These are phyloP conservation scores for Actenoides hombroni DNA, from an alignment of 2,113 vertebrate species.

Conservation along the genomic window DNA sequence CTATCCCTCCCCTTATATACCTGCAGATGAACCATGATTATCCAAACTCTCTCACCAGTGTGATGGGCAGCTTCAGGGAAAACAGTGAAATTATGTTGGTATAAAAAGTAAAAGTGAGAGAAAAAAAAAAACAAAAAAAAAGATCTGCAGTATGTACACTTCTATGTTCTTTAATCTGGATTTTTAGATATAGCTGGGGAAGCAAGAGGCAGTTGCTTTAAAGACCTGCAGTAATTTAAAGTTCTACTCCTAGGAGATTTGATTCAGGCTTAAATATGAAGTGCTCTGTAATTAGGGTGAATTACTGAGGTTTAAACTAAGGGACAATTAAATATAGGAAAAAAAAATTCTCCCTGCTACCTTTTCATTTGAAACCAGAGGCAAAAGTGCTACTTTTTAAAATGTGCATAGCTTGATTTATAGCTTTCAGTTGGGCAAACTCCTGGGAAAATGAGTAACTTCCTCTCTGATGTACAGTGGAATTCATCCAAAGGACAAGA, in stretches of 20 bases:
- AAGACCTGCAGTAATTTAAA: neutral
- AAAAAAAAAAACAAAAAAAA: neutral
- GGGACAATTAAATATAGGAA: neutral
- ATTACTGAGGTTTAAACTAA: conserved; percentile 13
- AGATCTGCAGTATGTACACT: neutral
- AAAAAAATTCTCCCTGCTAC: neutral
- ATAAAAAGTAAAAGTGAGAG: neutral
- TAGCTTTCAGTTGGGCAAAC: neutral
- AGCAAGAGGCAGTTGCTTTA: neutral
- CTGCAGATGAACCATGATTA: neutral
- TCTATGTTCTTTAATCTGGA: neutral
- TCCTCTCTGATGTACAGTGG: neutral
- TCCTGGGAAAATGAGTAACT: conserved; percentile 5
- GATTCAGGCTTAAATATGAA: neutral
- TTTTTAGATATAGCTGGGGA: neutral
- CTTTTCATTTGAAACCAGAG: conserved; percentile 2
- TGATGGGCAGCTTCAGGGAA: neutral
- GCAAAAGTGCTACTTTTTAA: neutral
- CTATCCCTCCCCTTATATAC: neutral
- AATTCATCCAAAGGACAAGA: neutral
- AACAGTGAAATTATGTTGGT: neutral
- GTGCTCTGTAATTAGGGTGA: neutral
- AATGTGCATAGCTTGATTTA: neutral
- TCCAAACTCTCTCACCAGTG: neutral
- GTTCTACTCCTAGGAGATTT: neutral